Percentiles rank a stretch among this genome's conserved stretches.
Conservation (phyloP, 2,797 vertebrate species). For the Poeciliopsis infans region DNA sequence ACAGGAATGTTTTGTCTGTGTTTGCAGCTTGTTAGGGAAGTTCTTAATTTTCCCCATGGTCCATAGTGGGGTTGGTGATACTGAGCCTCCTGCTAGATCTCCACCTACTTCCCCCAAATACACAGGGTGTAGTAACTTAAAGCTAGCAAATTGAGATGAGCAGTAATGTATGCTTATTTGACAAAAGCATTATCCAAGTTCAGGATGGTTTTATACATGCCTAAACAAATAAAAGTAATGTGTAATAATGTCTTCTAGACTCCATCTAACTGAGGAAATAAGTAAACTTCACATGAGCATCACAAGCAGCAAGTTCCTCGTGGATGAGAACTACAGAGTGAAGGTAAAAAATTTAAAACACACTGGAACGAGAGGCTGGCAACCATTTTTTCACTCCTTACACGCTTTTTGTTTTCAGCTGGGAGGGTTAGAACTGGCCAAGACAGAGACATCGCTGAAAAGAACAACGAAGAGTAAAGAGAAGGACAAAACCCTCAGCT, state of each 20-base stretch:
- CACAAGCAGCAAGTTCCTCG: constrained; percentile 87
- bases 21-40: too few species aligned
- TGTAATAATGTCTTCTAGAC: constrained; percentile 62
- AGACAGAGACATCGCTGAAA: constrained; percentile 87
- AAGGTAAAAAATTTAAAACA: constrained; percentile 78
- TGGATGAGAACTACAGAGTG: constrained; percentile 82
- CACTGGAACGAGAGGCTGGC: constrained; percentile 12
- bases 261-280: constrained; percentile 85
- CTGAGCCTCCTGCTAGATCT: too few species aligned
- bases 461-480: constrained; percentile 31
- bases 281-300: constrained; percentile 85
- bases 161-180: background rate
- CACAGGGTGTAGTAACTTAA: background rate
- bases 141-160: background rate
- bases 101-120: background rate
- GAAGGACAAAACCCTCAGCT: constrained; percentile 13
- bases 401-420: constrained; percentile 72
- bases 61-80: too few species aligned
- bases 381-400: background rate
- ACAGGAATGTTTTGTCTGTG: too few species aligned
- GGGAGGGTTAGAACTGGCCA: constrained; percentile 86
- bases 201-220: background rate
- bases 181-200: background rate
- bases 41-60: too few species aligned
- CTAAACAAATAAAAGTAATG: background rate